phyloP scores from a whole-genome alignment of 2,888 invertebrate genomes.

The Bhutanitis thaidina region DNA sequence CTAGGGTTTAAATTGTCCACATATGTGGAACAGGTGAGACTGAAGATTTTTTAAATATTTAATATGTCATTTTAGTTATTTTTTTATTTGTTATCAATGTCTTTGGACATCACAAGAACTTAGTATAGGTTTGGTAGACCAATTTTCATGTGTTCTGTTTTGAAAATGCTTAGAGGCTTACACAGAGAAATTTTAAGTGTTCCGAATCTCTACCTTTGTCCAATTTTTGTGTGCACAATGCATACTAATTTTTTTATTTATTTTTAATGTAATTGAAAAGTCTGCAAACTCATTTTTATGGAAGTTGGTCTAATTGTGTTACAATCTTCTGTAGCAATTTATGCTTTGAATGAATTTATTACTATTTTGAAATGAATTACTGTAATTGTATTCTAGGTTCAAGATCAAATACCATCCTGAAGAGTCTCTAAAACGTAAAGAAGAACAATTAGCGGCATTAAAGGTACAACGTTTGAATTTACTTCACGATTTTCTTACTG shows the following conservation, averaged over 20 bases:
- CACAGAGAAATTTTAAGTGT: too few relatives aligned
- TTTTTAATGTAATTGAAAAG: too few relatives aligned
- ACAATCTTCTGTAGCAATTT: slow-evolving; percentile 17
- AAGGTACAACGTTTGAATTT: slow-evolving; percentile 77
- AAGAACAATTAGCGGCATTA: slow-evolving; percentile 89
- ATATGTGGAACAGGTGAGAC: slow-evolving; percentile 77
- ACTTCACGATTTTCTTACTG: too few relatives aligned
- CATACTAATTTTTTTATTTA: too few relatives aligned
- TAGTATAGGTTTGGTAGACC: slow-evolving; percentile 26
- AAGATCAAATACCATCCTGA: slow-evolving; percentile 99
- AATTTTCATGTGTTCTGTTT: slow-evolving; percentile 23
- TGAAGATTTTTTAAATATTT: slow-evolving; percentile 73
- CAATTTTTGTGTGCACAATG: too few relatives aligned
- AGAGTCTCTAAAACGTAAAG: slow-evolving; percentile 93
- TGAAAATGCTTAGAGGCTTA: background rate
- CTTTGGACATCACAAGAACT: background rate
- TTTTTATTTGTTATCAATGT: slow-evolving; percentile 18
- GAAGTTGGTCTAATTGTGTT: slow-evolving; percentile 17
- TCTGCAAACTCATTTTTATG: background rate
- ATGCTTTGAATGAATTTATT: background rate
- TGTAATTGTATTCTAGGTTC: slow-evolving; percentile 86
- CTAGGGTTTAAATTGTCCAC: slow-evolving; percentile 73
- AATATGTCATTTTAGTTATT: slow-evolving; percentile 60
- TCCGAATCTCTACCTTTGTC: too few relatives aligned
- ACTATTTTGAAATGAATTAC: slow-evolving; percentile 10